Evolutionary conservation across 2,888 invertebrate species (phyloP).

Genomic region (Thecophora atra): DNA sequence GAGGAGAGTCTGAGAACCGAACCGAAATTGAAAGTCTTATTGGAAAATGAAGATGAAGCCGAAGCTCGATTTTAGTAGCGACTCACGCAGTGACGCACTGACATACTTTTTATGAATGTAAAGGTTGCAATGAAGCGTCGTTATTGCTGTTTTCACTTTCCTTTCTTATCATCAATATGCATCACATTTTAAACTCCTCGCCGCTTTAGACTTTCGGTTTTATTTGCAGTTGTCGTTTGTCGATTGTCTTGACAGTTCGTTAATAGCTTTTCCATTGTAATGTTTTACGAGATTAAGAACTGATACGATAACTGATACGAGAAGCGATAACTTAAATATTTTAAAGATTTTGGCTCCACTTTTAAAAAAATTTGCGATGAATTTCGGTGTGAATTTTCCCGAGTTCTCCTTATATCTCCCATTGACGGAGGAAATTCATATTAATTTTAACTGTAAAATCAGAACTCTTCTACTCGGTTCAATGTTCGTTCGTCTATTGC

Average conservation of each 20-base stretch:
- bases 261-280: background rate
- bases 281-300: background rate
- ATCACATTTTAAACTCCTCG: background rate
- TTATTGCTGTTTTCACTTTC: conserved; percentile 9
- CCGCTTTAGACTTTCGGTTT: background rate
- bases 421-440: too few relatives aligned
- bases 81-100: conserved; percentile 27
- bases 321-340: background rate
- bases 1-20: too few relatives aligned
- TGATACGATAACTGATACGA: background rate
- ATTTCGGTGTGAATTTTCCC: too few relatives aligned
- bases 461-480: background rate
- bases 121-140: conserved; percentile 5
- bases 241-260: background rate
- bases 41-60: too few relatives aligned
- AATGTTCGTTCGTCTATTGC: background rate
- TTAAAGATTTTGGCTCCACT: too few relatives aligned
- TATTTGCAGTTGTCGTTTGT: background rate
- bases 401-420: too few relatives aligned
- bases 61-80: background rate
- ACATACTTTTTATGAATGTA: conserved; percentile 15
- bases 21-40: conserved; percentile 14
- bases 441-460: too few relatives aligned
- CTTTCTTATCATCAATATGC: background rate
- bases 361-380: too few relatives aligned